phyloP scores from a whole-genome alignment of 2,888 invertebrate species.

The Gortyna flavago region DNA sequence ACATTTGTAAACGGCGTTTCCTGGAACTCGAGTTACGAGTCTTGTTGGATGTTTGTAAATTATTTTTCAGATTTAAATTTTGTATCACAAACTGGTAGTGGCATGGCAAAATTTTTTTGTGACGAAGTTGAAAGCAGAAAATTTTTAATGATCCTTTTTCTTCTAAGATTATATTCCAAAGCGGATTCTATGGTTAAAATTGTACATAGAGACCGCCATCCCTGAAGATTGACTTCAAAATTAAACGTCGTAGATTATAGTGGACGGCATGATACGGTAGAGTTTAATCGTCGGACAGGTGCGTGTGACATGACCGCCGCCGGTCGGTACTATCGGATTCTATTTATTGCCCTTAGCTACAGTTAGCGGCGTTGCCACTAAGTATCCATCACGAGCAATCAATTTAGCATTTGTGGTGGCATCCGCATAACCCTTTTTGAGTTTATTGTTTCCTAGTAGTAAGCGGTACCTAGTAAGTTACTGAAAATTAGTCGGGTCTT shows the following conservation, averaged over 20 bases:
- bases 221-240: constrained; percentile 73
- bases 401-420: constrained; percentile 35
- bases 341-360: constrained; percentile 80
- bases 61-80: neutral
- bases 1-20: constrained; percentile 14
- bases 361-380: constrained; percentile 55
- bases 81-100: neutral
- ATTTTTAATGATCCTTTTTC: neutral
- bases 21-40: neutral
- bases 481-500: neutral
- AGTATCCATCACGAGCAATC: constrained; percentile 47
- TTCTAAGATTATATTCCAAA: neutral
- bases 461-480: neutral
- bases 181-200: neutral
- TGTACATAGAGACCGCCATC: constrained; percentile 45
- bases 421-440: constrained; percentile 12
- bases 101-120: neutral
- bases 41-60: neutral
- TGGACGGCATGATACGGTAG: constrained; percentile 67
- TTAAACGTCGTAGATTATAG: constrained; percentile 77
- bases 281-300: constrained; percentile 87
- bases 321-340: constrained; percentile 70
- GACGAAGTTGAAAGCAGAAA: neutral
- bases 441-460: constrained; percentile 13
- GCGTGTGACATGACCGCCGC: constrained; percentile 75